phyloP scores from a whole-genome alignment of 1,140 invertebrate species.

The Nymphalis io region DNA sequence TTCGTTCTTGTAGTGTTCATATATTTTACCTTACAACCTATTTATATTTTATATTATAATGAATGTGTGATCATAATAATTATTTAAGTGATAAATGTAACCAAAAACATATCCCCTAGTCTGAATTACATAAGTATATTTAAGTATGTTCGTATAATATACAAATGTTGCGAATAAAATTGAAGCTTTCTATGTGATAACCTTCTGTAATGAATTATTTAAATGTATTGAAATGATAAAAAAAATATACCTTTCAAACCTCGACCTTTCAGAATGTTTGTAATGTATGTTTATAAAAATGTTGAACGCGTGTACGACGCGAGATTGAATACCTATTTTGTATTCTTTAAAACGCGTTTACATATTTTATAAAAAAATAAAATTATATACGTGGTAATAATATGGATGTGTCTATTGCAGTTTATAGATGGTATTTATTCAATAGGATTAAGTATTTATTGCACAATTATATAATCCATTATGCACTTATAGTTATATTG shows the following conservation, averaged over 20 bases:
- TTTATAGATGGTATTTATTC: conserved; percentile 38
- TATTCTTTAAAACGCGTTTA: conserved; percentile 67
- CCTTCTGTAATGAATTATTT: conserved; percentile 29
- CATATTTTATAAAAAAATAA: conserved; percentile 50
- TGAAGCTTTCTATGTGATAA: conserved; percentile 50
- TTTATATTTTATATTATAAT: neutral
- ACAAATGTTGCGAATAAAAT: conserved; percentile 46
- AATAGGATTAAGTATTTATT: conserved; percentile 26
- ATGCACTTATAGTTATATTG: conserved; percentile 33
- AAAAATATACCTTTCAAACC: conserved; percentile 20
- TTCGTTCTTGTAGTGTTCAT: neutral
- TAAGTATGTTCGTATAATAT: conserved; percentile 47
- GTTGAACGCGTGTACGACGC: conserved; percentile 65
- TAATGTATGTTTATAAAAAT: conserved; percentile 43
- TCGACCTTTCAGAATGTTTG: conserved; percentile 31
- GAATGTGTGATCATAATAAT: conserved; percentile 26
- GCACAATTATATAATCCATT: conserved; percentile 35
- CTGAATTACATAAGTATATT: conserved; percentile 65
- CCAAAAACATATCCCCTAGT: conserved; percentile 78
- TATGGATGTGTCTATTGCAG: conserved; percentile 18
- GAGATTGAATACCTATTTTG: conserved; percentile 64
- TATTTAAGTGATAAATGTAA: conserved; percentile 69
- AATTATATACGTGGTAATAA: conserved; percentile 14
- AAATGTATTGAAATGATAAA: conserved; percentile 26
- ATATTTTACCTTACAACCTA: neutral